Evolutionary conservation across 1,140 invertebrate genomes (phyloP), one percentile per base, ranked within the genome.

Genomic region (Bombus pascuorum): DNA sequence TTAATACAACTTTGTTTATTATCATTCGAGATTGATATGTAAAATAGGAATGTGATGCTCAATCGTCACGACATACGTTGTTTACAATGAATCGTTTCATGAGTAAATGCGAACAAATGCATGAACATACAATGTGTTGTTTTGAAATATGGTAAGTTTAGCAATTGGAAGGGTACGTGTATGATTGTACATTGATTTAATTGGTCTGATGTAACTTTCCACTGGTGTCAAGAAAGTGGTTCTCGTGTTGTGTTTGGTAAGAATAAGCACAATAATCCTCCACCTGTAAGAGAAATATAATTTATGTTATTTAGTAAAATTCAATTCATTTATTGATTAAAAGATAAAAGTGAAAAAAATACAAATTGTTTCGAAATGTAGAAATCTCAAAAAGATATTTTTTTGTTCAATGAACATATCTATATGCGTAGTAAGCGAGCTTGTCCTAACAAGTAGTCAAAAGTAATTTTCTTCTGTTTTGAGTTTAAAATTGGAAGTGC

Each of bases 181-280:
- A 85, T 78, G 70, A 86, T 77, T 70, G 87, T 82, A 88, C 65
- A 86, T n/a, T 39, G 74, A 70, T 79, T 76, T 12, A 34, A n/a
- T 66, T n/a, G 62, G 12, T 72, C 34, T 71, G 74, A 65, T 57
- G 66, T 82, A 47, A 32, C 83, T 57, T 70, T 87, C 39, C 83
- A 85, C 79, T 83, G 81, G 85, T 94, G 94, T 97, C 96, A 98
- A 94, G 97, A 96, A 93, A 98, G 96, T 90, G 97, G 97, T 94
- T 97, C 97, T 79, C 97, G 96, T 25, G 98, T 98, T 92, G 97
- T 98, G 94, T 98, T 98, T 90, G 97, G 98, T 95, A 98, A 95
- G 95, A 97, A 97, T 91, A 98, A 96, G 94, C 97, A 98, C 94
- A 98, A 97, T 72, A 98, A 95, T 83, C 98, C 98, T 92, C 98